These are phyloP conservation scores for Hermaeophaga mercurialis DNA, from an alignment of 2,888 invertebrate genomes.

Conservation along the genomic window DNA sequence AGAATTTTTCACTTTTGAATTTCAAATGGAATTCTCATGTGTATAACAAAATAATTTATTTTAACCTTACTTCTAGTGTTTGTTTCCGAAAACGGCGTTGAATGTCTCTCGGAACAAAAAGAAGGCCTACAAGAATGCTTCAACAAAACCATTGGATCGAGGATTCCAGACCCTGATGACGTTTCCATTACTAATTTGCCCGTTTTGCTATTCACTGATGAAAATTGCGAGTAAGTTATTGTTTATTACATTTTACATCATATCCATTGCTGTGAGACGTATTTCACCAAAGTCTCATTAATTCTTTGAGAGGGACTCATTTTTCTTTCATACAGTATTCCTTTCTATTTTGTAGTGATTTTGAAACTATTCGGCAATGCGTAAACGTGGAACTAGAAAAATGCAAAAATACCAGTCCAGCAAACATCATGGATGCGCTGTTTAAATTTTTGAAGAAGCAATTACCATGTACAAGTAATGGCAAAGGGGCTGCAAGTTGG, in stretches of 20 bases:
- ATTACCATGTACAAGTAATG: conserved; percentile 62
- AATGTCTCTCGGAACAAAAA: conserved; percentile 69
- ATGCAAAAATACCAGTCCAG: conserved; percentile 76
- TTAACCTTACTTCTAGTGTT: conserved; percentile 78
- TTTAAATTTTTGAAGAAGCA: conserved; percentile 71
- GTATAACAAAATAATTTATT: neutral
- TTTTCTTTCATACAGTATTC: no score
- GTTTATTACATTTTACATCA: no score
- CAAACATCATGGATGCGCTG: conserved; percentile 78
- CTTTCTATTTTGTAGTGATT: conserved; percentile 61
- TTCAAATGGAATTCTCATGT: neutral
- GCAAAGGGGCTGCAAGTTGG: neutral
- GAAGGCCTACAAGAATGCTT: conserved; percentile 67
- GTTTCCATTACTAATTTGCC: conserved; percentile 62
- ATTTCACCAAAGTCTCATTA: no score
- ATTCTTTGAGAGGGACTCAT: neutral
- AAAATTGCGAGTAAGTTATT: conserved; percentile 60
- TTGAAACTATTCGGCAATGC: conserved; percentile 63
- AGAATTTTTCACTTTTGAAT: conserved; percentile 53
- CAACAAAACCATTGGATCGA: conserved; percentile 65
- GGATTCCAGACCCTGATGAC: conserved; percentile 59
- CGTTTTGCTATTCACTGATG: conserved; percentile 60
- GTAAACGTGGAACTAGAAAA: conserved; percentile 66
- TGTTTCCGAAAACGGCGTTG: conserved; percentile 80
- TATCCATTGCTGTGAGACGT: no score